Evolutionary conservation across 2,888 invertebrate genomes (phyloP).

Genomic region (Metallyticus violacea): DNA sequence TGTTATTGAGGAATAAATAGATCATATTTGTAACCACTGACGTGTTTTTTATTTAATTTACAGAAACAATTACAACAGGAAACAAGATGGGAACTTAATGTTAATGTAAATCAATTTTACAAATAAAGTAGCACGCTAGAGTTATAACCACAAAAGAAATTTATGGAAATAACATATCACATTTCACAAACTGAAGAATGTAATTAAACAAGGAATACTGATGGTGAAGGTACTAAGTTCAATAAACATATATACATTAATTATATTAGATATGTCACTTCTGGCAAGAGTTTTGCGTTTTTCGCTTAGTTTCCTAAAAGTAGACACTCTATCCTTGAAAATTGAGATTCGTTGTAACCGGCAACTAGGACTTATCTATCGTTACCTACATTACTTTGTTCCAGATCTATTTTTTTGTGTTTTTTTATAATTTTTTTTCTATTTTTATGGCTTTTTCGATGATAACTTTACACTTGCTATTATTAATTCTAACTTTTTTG

Average conservation of each 20-base stretch:
- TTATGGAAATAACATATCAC: neutral
- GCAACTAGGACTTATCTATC: neutral
- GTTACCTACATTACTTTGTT: neutral
- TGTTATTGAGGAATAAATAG: neutral
- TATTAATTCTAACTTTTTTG: neutral
- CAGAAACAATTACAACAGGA: constrained; percentile 5
- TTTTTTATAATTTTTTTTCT: neutral
- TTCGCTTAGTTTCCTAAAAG: neutral
- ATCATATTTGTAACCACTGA: neutral
- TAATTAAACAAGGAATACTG: neutral
- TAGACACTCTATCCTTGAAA: neutral
- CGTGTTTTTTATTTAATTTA: constrained; percentile 1
- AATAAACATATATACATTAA: neutral
- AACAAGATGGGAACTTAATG: neutral
- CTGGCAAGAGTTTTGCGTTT: constrained; percentile 24
- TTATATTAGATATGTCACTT: constrained; percentile 31
- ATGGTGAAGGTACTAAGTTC: neutral
- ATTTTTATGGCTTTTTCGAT: neutral
- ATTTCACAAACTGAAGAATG: neutral
- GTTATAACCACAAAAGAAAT: neutral
- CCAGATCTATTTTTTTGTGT: neutral
- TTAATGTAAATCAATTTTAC: neutral
- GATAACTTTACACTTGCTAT: neutral
- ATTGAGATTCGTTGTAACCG: neutral
- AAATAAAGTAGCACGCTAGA: neutral